Evolutionary conservation across 1,140 invertebrate species (phyloP).

Genomic region (Zophobas morio): DNA sequence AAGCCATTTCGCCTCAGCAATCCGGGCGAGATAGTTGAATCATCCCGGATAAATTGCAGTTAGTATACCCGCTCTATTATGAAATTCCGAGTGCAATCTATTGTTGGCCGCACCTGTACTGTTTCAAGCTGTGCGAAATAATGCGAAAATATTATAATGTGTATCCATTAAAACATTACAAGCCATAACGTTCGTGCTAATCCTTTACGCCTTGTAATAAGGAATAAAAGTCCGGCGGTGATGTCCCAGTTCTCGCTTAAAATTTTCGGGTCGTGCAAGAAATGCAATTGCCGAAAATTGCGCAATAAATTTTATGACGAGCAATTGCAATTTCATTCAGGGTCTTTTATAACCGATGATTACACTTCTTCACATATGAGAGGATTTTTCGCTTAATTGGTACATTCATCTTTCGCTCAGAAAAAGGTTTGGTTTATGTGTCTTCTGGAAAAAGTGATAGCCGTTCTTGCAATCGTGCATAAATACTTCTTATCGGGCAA

Average conservation of each 20-base stretch:
- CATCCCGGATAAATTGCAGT: slow-evolving; percentile 44
- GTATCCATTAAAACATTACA: slow-evolving; percentile 56
- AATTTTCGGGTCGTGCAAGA: slow-evolving; percentile 14
- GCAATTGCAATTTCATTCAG: slow-evolving; percentile 22
- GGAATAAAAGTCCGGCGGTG: neutral
- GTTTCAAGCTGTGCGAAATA: slow-evolving; percentile 58
- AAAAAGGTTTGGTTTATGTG: neutral
- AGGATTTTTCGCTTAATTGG: slow-evolving; percentile 16
- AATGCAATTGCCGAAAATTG: slow-evolving; percentile 23
- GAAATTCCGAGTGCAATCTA: slow-evolving; percentile 46
- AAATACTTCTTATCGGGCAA: slow-evolving; percentile 19
- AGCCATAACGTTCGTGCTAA: slow-evolving; percentile 20
- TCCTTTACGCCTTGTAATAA: slow-evolving; percentile 35
- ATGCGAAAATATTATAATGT: slow-evolving; percentile 58
- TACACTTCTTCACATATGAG: slow-evolving; percentile 19
- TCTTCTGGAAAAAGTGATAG: slow-evolving; percentile 21
- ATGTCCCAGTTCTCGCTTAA: slow-evolving; percentile 27
- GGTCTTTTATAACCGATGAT: slow-evolving; percentile 24
- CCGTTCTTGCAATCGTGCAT: slow-evolving; percentile 14
- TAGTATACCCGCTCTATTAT: slow-evolving; percentile 45
- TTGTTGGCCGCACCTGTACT: slow-evolving; percentile 56
- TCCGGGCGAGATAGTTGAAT: slow-evolving; percentile 17
- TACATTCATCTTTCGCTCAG: neutral
- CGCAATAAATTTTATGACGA: slow-evolving; percentile 36
- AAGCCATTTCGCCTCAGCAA: slow-evolving; percentile 5